Conservation (phyloP, 2,113 vertebrate species). For the Scolopax mira region DNA sequence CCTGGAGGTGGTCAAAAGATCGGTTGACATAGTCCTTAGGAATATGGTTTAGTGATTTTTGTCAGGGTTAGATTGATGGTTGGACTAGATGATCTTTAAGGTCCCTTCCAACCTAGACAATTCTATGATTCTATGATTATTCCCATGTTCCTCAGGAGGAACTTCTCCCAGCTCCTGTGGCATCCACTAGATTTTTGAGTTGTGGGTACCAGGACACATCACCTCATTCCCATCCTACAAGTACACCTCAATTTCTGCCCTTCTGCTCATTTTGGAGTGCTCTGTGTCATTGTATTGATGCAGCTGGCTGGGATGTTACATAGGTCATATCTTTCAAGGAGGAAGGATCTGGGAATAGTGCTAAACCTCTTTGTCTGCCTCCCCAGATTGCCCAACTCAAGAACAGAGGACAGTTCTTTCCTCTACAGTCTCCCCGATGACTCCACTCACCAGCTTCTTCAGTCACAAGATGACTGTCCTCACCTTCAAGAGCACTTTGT, state of each 20-base stretch:
- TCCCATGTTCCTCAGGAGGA: not conserved
- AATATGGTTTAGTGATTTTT: too few relatives aligned
- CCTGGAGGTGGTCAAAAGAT: too few relatives aligned
- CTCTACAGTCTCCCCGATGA: slow-evolving; percentile 78
- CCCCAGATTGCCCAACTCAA: not conserved
- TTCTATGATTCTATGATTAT: too few relatives aligned
- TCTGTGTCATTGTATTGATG: not conserved
- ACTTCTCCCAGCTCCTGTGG: not conserved
- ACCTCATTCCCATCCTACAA: not conserved
- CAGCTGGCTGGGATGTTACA: not conserved
- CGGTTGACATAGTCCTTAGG: too few relatives aligned
- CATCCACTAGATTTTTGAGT: not conserved
- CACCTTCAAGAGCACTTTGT: slow-evolving; percentile 68
- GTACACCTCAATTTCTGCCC: not conserved
- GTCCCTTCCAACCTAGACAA: too few relatives aligned
- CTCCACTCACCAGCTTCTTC: slow-evolving; percentile 78
- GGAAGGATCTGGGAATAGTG: not conserved
- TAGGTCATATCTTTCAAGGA: not conserved
- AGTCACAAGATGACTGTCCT: slow-evolving; percentile 55
- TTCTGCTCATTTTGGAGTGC: not conserved
- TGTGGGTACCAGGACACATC: not conserved
- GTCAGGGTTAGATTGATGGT: too few relatives aligned
- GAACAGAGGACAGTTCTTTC: slow-evolving; percentile 72
- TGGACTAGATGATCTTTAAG: too few relatives aligned
- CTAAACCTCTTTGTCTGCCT: not conserved